These are phyloP conservation scores for Lasioglossum figueresi DNA, from an alignment of 2,888 invertebrate genomes.

Conservation along the genomic window DNA sequence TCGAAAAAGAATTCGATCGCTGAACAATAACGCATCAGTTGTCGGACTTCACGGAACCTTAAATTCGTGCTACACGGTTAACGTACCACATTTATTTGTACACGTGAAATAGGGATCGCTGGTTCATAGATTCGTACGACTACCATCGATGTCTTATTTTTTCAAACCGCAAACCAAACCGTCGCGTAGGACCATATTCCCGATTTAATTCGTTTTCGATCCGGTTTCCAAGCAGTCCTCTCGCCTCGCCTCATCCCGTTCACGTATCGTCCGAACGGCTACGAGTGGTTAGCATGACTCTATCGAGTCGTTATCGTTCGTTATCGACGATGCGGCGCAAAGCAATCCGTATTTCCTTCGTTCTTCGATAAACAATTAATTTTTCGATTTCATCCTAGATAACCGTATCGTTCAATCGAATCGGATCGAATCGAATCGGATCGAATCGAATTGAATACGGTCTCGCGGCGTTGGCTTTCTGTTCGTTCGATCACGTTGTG, in stretches of 20 bases:
- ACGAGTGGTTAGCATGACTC: constrained; percentile 5
- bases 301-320: constrained; percentile 47
- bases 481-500: background rate
- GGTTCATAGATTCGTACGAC: background rate
- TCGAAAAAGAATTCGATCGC: no score
- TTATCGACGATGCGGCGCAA: constrained; percentile 47
- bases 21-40: no score
- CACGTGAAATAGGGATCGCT: no score
- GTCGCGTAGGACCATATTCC: background rate
- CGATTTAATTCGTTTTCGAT: background rate
- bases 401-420: constrained; percentile 19
- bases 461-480: background rate
- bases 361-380: constrained; percentile 52
- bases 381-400: constrained; percentile 54
- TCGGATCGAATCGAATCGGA: background rate
- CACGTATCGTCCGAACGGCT: constrained; percentile 8
- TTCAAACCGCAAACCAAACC: background rate
- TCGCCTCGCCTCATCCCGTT: background rate
- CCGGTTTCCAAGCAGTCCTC: background rate
- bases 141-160: background rate
- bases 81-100: no score
- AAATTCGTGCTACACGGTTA: no score
- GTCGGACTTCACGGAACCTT: no score
- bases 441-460: background rate
- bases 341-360: constrained; percentile 50